Conservation (phyloP, 2,113 vertebrate genomes). For the Anser cygnoides region DNA sequence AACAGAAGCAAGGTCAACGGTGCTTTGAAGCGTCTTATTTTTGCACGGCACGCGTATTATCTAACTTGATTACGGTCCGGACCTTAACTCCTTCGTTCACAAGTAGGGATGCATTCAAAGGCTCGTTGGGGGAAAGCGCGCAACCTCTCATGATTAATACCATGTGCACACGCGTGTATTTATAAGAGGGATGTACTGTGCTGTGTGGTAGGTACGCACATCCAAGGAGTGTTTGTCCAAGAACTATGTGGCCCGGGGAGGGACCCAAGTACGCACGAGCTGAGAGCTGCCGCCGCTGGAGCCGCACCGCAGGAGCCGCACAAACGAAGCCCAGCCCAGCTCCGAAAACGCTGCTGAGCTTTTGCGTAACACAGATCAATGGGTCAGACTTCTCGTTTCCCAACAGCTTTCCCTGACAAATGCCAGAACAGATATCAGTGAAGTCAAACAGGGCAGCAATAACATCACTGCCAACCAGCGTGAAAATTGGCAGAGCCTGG, state of each 20-base stretch:
- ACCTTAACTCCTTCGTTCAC: conserved; percentile 31
- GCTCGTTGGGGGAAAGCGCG: not conserved
- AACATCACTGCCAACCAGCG: conserved; percentile 52
- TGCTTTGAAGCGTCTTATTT: not conserved
- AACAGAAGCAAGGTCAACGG: conserved; percentile 21
- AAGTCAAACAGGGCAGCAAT: conserved; percentile 74
- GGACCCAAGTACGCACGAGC: not conserved
- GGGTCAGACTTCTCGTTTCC: conserved; percentile 50
- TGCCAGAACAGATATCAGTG: conserved; percentile 58
- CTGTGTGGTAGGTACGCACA: conserved; percentile 14
- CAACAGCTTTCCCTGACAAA: conserved; percentile 49
- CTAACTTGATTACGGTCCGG: not conserved
- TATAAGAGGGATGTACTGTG: conserved; percentile 10
- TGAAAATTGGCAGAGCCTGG: conserved; percentile 65
- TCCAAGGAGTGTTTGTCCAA: not conserved
- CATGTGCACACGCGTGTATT: conserved; percentile 24
- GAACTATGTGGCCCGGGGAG: not conserved
- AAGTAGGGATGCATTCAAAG: not conserved
- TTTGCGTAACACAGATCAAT: conserved; percentile 48
- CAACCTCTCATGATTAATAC: not conserved
- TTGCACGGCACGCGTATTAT: not conserved
- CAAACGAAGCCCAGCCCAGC: not conserved
- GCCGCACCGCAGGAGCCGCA: not conserved
- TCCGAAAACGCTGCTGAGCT: not conserved
- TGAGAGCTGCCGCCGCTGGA: not conserved